These are phyloP conservation scores for Odontophorus gujanensis DNA, from an alignment of 2,113 vertebrate genomes.

Conservation along the genomic window DNA sequence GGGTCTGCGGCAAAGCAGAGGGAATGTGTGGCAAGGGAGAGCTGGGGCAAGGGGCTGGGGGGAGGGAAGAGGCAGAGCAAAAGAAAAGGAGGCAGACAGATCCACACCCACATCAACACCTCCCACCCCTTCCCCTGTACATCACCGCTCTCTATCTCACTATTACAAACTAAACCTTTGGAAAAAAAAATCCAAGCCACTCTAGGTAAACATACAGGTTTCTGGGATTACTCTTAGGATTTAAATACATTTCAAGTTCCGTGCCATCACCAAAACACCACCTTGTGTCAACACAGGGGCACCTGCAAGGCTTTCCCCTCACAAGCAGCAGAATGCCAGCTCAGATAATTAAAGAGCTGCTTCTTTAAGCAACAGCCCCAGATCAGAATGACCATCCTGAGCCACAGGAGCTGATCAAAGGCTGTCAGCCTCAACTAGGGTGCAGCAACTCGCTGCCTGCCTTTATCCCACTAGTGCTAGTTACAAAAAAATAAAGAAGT, in stretches of 20 bases:
- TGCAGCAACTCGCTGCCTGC: not conserved
- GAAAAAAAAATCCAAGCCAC: not conserved
- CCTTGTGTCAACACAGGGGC: not conserved
- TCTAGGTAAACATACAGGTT: accelerated
- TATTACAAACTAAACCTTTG: not conserved
- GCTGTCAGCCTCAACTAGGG: not conserved
- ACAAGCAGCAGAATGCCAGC: not conserved
- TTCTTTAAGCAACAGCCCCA: not conserved
- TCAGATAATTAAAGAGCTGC: conserved; percentile 22
- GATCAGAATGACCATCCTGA: conserved; percentile 35
- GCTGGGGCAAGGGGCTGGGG: not conserved
- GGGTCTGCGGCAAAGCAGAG: not conserved
- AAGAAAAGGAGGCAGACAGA: not conserved
- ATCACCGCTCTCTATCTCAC: not conserved
- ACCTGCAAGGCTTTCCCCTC: not conserved
- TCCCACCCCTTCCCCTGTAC: not conserved
- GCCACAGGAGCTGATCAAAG: not conserved
- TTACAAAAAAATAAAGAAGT: conserved; percentile 20
- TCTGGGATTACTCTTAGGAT: not conserved
- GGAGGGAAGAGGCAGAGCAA: not conserved
- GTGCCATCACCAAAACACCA: not conserved
- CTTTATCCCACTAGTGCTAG: not conserved
- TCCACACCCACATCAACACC: accelerated
- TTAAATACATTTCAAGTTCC: not conserved
- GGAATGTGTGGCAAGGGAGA: not conserved